Evolutionary conservation across 2,113 vertebrate genomes (phyloP), one percentile per base, ranked within the genome.

Genomic region (Agapornis roseicollis): DNA sequence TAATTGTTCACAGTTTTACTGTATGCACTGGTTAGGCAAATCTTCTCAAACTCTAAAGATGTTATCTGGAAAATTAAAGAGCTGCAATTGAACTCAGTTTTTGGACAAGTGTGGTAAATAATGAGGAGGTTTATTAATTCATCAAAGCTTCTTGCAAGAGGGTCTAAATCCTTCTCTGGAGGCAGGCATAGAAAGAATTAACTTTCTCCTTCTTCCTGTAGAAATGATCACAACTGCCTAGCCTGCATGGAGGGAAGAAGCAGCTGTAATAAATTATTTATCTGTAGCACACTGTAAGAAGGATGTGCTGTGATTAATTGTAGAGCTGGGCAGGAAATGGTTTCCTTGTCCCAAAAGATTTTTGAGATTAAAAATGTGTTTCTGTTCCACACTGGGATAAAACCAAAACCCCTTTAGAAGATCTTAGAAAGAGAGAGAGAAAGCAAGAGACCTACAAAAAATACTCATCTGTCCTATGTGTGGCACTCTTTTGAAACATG

Each of bases 1-100:
- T 92, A 90, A 79, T 90, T 82, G 80, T 64, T 94, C 64, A 49
- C 63, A 64, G 46, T 96, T 93, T 94, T 60, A 83, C 91, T 91
- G 76, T 90, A 93, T 82, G 93, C 71, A 80, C 88, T 77, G 61
- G 88, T 94, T 93, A 94, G 77, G 35, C 93, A 96, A 96, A 90
- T 80, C 92, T 91, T 80, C 90, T 92, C 88, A 86, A 91, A 93
- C 46, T 71, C 90, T 88, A 20, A 69, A 94, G 96, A 96, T 96
- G 76, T 90, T 96, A 97, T 93, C 94, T 90, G 65, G 61, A 90
- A 95, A 96, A 94, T 93, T 92, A 90, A 66, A 72, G 47, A 84
- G 72, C 52, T 84, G 64, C 71, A 71, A 27, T 25, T 94, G 65
- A 88, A 66, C 78, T 91, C 50, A 27, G 27, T 84, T 96, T 94